Evolutionary conservation across 2,113 vertebrate species (phyloP).

Genomic region (Grammomys dolichurus): DNA sequence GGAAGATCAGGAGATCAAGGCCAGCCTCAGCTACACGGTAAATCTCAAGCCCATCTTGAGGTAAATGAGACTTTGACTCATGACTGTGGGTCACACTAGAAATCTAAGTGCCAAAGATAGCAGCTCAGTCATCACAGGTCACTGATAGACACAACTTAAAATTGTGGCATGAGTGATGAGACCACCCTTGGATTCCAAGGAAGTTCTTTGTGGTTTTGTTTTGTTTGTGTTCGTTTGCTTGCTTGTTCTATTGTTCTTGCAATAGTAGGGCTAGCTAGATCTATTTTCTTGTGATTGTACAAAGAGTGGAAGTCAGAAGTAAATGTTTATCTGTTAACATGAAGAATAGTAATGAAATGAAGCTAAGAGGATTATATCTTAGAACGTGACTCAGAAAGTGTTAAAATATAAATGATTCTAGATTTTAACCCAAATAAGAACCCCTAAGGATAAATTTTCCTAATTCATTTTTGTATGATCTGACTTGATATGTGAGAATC

Average conservation of each 20-base stretch:
- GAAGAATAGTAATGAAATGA: constrained; percentile 10
- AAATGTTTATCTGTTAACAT: not conserved
- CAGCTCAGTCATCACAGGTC: not conserved
- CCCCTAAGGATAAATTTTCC: not conserved
- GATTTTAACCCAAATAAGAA: constrained; percentile 26
- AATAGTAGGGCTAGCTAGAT: not conserved
- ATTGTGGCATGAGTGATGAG: not conserved
- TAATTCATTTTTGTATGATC: constrained; percentile 40
- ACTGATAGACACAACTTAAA: not conserved
- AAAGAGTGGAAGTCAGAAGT: not conserved
- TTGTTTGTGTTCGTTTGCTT: not conserved
- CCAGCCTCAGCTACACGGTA: not conserved
- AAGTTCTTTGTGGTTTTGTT: not conserved
- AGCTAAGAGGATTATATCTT: not conserved
- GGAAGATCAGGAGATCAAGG: not conserved
- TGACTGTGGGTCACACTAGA: not conserved
- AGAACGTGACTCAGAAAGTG: not conserved
- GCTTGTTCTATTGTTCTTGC: not conserved
- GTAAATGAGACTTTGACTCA: not conserved
- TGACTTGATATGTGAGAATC: not conserved
- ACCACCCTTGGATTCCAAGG: not conserved
- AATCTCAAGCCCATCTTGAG: not conserved
- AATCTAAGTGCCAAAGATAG: not conserved
- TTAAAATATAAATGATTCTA: constrained; percentile 17
- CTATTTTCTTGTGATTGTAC: not conserved